Base-by-base conservation (phyloP, 1,140 invertebrate genomes). In the Brachystomella parvula region DNA sequence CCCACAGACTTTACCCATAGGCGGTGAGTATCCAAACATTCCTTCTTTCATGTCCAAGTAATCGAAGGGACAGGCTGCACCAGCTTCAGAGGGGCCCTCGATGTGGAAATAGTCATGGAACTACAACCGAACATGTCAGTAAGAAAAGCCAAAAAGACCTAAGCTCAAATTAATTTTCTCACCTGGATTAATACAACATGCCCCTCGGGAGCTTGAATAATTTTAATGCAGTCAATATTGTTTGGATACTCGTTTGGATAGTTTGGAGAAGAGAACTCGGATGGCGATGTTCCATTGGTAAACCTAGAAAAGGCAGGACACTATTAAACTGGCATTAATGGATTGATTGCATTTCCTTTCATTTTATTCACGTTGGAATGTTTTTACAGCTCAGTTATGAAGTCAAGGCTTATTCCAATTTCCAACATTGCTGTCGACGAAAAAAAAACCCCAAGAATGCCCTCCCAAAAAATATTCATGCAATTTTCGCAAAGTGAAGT, bases 31-130 rank as follows among this genome's bases (percentile, higher is more conserved):
- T 0, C 89, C 90, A 73, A 90, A 86, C n/a, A 85, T 84, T 0
- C 92, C 92, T 74, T 94, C 89, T 29, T 89, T 81, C 28, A 92
- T 83, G 76, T 93, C 90, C 44, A 94, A 78, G 78, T 82, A 90
- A 78, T 94, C 91, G 78, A 88, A 90, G 77, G 84, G 82, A 77
- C 91, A 94, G 39, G 84, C 82, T 19, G 84, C 78, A 32, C 84
- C 85, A 28, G 83, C 3, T 17, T 53, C 49, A 6, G 49, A 9
- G 21, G 49, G 3, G 49, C 12, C 49, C 77, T 94, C 91, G 63
- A 94, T 80, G 60, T 86, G 77, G 78, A 94, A 94, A 64, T 82
- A 81, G 76, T 92, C 89, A 49, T 89, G 82, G 79, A 93, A 93
- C 77, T 92, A 89, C 71, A 59, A 61, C 12, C 24, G 28, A 29